Evolutionary conservation across 1,140 invertebrate species (phyloP).

Genomic region (Periplaneta americana): DNA sequence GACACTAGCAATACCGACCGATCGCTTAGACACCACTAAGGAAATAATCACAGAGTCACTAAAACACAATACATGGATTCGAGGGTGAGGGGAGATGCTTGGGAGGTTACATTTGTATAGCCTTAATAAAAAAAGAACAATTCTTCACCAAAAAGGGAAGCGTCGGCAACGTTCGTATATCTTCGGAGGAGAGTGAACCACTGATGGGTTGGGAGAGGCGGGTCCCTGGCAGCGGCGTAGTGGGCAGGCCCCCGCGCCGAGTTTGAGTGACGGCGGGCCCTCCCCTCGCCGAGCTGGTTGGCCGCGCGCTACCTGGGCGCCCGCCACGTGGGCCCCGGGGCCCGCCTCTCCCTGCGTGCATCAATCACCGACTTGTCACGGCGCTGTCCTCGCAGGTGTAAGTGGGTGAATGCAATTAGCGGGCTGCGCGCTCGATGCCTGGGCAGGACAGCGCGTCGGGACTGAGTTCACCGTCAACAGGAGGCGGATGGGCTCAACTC

Average conservation of each 20-base stretch:
- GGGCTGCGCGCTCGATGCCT: too few relatives aligned
- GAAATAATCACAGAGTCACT: background rate
- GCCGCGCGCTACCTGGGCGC: background rate
- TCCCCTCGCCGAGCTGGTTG: background rate
- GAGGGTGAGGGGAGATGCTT: background rate
- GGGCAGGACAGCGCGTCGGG: too few relatives aligned
- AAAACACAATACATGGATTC: background rate
- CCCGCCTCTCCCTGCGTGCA: background rate
- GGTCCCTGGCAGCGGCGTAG: background rate
- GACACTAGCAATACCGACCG: background rate
- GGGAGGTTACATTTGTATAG: background rate
- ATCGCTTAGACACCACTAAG: background rate
- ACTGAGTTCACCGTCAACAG: too few relatives aligned
- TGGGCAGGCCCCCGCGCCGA: background rate
- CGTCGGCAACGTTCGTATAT: background rate
- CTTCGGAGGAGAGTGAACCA: background rate
- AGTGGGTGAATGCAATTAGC: too few relatives aligned
- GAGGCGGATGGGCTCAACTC: too few relatives aligned
- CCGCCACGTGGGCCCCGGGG: background rate
- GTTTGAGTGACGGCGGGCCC: background rate
- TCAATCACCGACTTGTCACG: background rate
- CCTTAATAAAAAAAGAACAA: background rate
- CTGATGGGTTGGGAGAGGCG: background rate
- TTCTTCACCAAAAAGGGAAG: background rate
- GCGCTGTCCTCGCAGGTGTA: too few relatives aligned